Evolutionary conservation across 2,113 vertebrate genomes (phyloP).

Genomic region (Cebidichthys violaceus): DNA sequence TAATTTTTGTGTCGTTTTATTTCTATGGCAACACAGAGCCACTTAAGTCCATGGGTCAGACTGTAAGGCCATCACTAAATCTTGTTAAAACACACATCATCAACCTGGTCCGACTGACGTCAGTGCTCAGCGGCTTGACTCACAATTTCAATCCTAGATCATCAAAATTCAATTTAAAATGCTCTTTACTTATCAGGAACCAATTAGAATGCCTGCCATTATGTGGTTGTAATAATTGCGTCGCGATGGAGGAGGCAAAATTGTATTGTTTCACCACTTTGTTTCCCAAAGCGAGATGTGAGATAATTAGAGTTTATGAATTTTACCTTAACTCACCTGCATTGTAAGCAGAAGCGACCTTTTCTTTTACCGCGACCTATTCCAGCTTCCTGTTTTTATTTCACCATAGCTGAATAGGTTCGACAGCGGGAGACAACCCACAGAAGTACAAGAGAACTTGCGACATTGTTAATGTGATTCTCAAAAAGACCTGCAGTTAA

Average conservation of each 20-base stretch:
- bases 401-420: not conserved
- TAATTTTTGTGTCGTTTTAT: not conserved
- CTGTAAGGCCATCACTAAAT: slow-evolving; percentile 11
- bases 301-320: slow-evolving; percentile 16
- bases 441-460: not conserved
- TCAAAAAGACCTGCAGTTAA: not conserved
- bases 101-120: not conserved
- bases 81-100: slow-evolving; percentile 13
- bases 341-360: not conserved
- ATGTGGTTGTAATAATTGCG: not conserved
- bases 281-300: not conserved
- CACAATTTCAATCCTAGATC: not conserved
- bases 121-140: slow-evolving; percentile 2
- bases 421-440: not conserved
- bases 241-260: slow-evolving; percentile 1
- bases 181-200: slow-evolving; percentile 13
- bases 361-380: not conserved
- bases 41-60: slow-evolving; percentile 6
- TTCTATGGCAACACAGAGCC: not conserved
- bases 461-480: not conserved
- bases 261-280: slow-evolving; percentile 5
- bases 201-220: slow-evolving; percentile 38
- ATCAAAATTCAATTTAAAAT: slow-evolving; percentile 10
- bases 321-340: slow-evolving; percentile 2
- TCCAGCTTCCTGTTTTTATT: not conserved